Percentiles rank a stretch among this genome's conserved stretches.
Evolutionary conservation across 2,113 vertebrate species (phyloP).

Genomic region (Brienomyrus brachyistius): DNA sequence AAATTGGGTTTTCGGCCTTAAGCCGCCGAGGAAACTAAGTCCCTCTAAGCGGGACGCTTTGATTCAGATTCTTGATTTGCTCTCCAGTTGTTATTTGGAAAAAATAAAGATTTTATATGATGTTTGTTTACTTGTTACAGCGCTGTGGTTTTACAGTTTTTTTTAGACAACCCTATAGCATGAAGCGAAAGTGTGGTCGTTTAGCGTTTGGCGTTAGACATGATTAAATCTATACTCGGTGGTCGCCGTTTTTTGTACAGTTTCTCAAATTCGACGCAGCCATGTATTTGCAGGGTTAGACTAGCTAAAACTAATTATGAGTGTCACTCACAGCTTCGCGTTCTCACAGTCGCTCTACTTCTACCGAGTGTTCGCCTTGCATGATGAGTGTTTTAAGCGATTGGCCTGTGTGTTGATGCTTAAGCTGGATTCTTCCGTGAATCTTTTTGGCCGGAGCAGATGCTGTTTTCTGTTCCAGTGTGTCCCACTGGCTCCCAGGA

Average conservation of each 20-base stretch:
- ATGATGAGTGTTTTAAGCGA: background rate
- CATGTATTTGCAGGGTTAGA: background rate
- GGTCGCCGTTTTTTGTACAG: background rate
- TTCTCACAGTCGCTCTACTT: background rate
- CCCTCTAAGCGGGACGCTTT: constrained; percentile 32
- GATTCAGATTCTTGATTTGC: constrained; percentile 19
- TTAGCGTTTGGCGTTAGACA: background rate
- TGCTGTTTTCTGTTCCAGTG: background rate
- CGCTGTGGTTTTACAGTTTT: constrained; percentile 25
- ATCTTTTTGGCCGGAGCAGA: background rate
- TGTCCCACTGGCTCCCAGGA: background rate
- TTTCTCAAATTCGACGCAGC: background rate
- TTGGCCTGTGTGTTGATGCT: background rate
- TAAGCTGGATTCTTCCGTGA: background rate
- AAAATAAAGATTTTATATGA: constrained; percentile 31
- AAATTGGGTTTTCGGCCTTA: constrained; percentile 41
- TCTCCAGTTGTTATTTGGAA: constrained; percentile 20
- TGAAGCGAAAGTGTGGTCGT: background rate
- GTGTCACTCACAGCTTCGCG: background rate
- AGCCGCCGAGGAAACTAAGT: constrained; percentile 30
- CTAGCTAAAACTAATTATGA: background rate
- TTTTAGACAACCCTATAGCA: background rate
- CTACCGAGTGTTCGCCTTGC: background rate
- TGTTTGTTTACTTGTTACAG: constrained; percentile 31
- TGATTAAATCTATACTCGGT: background rate